A percentile compares a stretch with the other conserved stretches of the same genome.
phyloP scores from a whole-genome alignment of 2,797 vertebrate species.

The Sebastes itinus region DNA sequence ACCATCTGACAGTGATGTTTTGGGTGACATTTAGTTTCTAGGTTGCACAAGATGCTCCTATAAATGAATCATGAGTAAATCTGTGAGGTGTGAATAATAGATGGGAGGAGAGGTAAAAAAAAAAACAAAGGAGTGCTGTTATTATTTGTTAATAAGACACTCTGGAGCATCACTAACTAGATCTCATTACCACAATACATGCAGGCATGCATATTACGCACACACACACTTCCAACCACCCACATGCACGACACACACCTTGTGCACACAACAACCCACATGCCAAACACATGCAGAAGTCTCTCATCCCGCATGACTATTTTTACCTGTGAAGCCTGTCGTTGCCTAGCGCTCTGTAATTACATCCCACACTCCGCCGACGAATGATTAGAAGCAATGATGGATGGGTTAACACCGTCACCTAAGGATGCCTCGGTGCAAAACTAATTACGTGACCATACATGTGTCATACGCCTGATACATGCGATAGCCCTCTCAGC shows the following conservation, averaged over 20 bases:
- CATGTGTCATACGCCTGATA: slow-evolving; percentile 72
- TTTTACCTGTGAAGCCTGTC: slow-evolving; percentile 77
- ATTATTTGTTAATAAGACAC: slow-evolving; percentile 86
- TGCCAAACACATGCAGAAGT: slow-evolving; percentile 60
- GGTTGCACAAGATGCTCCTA: slow-evolving; percentile 82
- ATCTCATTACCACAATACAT: slow-evolving; percentile 74
- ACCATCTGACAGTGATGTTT: slow-evolving; percentile 70
- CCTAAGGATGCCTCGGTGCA: slow-evolving; percentile 64
- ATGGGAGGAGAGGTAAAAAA: slow-evolving; percentile 76
- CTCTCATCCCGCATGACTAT: slow-evolving; percentile 70
- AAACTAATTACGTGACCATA: slow-evolving; percentile 71
- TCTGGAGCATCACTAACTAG: slow-evolving; percentile 77
- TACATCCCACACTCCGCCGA: slow-evolving; percentile 72
- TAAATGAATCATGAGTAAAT: slow-evolving; percentile 86
- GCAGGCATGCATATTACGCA: slow-evolving; percentile 34
- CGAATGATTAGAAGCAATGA: slow-evolving; percentile 75
- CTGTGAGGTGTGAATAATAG: slow-evolving; percentile 85
- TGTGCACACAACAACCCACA: slow-evolving; percentile 34
- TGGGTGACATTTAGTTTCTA: slow-evolving; percentile 82
- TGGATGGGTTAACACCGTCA: slow-evolving; percentile 77
- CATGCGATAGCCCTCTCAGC: slow-evolving; percentile 63
- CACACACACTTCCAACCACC: slow-evolving; percentile 19
- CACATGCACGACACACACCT: slow-evolving; percentile 30
- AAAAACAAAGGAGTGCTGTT: slow-evolving; percentile 81
- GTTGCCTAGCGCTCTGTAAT: slow-evolving; percentile 79